Conservation (phyloP, 2,888 invertebrate genomes). For the Parnassius glacialis region DNA sequence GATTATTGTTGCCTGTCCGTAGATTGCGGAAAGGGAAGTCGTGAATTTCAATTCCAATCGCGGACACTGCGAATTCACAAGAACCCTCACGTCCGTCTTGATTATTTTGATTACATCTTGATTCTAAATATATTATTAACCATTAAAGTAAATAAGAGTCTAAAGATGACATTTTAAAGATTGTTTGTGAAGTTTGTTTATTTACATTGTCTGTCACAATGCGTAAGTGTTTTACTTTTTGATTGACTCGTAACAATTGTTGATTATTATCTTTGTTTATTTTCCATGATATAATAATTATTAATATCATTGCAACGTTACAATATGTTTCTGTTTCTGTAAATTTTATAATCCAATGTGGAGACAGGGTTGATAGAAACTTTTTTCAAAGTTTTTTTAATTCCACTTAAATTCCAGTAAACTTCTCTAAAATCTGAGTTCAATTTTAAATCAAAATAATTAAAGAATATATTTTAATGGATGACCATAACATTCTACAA, state of each 20-base stretch:
- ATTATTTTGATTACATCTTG: not conserved
- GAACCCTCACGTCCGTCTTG: constrained; percentile 1
- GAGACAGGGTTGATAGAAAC: no score
- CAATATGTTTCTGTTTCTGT: not conserved
- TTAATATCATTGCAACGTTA: not conserved
- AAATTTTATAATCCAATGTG: no score
- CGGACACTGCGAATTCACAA: constrained; percentile 32
- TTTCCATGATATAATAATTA: constrained; percentile 5
- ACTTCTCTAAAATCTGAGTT: no score
- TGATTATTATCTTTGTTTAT: constrained; percentile 19
- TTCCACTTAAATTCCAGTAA: no score
- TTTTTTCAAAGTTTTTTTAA: no score
- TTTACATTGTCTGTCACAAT: constrained; percentile 5
- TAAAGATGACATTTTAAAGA: not conserved
- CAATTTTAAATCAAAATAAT: no score
- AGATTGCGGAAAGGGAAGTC: constrained; percentile 57
- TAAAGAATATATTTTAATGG: no score
- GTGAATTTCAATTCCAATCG: constrained; percentile 50
- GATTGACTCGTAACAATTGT: constrained; percentile 14
- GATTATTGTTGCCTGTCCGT: constrained; percentile 26
- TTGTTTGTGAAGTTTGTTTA: not conserved
- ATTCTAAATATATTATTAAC: not conserved
- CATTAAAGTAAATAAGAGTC: not conserved
- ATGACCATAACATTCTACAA: not conserved
- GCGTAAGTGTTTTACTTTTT: constrained; percentile 7